Evolutionary conservation across 2,113 vertebrate species (phyloP).

Genomic region (Cygnus buccinator): DNA sequence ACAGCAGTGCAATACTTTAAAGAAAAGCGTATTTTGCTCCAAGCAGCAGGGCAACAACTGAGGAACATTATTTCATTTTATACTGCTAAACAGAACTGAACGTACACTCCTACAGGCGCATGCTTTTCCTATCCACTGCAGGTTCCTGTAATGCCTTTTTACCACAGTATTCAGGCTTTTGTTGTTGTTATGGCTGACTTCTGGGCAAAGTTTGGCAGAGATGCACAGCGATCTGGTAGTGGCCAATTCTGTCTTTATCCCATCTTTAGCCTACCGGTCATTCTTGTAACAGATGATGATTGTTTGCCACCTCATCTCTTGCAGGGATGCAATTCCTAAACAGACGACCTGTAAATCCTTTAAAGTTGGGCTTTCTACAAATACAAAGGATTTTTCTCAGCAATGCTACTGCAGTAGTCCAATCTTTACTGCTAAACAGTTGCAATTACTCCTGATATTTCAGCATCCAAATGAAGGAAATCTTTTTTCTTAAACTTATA

Average conservation of each 20-base stretch:
- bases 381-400: neutral
- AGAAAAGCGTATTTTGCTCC: neutral
- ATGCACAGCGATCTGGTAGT: neutral
- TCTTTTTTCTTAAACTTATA: rapidly evolving
- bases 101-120: neutral
- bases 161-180: neutral
- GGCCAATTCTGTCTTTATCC: neutral
- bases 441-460: neutral
- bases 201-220: neutral
- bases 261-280: neutral
- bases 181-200: neutral
- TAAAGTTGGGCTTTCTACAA: neutral
- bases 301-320: neutral
- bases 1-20: neutral
- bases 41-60: neutral
- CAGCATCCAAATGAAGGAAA: neutral
- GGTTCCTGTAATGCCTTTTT: neutral
- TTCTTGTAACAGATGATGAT: neutral
- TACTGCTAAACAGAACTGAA: neutral
- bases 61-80: neutral
- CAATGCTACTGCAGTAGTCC: neutral
- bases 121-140: neutral
- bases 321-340: neutral
- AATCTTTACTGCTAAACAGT: neutral
- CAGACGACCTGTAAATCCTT: neutral